Evolutionary conservation across 1,140 invertebrate species (phyloP).

Genomic region (Eupeodes corollae): DNA sequence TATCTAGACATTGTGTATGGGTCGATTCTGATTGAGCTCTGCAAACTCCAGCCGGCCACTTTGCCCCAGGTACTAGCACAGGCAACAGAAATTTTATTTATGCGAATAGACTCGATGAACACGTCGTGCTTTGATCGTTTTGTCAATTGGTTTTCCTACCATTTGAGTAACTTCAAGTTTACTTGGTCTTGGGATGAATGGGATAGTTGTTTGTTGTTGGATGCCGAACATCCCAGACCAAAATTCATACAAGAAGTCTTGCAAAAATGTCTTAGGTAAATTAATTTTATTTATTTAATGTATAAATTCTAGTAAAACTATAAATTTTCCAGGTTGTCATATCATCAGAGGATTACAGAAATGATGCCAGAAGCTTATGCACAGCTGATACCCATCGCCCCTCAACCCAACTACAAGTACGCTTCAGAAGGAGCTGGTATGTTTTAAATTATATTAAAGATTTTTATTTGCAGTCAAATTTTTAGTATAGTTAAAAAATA

Average conservation of each 20-base stretch:
- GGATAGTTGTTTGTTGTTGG: slow-evolving; percentile 72
- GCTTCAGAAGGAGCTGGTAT: slow-evolving; percentile 67
- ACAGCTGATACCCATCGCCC: slow-evolving; percentile 66
- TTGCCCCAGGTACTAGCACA: slow-evolving; percentile 97
- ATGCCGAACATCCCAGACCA: slow-evolving; percentile 84
- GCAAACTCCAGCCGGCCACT: slow-evolving; percentile 89
- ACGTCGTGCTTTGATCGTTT: slow-evolving; percentile 93
- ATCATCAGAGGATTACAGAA: slow-evolving; percentile 84
- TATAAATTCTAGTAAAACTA: background rate
- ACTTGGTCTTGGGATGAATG: slow-evolving; percentile 98
- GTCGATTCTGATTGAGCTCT: slow-evolving; percentile 91
- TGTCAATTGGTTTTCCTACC: slow-evolving; percentile 95
- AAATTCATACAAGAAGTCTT: slow-evolving; percentile 92
- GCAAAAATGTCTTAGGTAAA: slow-evolving; percentile 74
- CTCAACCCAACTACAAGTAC: slow-evolving; percentile 74
- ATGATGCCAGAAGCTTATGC: slow-evolving; percentile 82
- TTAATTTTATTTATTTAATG: background rate
- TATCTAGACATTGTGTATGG: slow-evolving; percentile 92
- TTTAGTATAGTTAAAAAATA: background rate
- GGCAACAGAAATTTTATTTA: slow-evolving; percentile 93
- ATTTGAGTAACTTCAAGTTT: slow-evolving; percentile 98
- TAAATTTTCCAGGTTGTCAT: slow-evolving; percentile 66
- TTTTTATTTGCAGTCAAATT: background rate
- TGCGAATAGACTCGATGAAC: slow-evolving; percentile 94
- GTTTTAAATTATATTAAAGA: slow-evolving; percentile 20